Conservation (phyloP, 2,888 invertebrate genomes). For the Ophion obscuratus region DNA sequence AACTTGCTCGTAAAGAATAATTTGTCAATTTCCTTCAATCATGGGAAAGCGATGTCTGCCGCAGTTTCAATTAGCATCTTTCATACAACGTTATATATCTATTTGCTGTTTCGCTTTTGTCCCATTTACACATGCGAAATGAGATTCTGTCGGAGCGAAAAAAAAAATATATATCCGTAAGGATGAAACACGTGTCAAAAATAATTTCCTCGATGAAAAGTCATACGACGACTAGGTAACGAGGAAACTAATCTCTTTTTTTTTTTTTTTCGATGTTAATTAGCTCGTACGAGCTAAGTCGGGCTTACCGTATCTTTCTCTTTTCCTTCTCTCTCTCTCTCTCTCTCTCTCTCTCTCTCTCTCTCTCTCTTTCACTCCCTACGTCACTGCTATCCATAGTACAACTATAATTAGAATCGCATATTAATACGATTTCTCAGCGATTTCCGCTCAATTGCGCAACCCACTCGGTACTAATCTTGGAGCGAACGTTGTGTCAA, state of each 20-base stretch:
- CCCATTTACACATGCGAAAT: not conserved
- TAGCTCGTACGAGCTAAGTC: constrained; percentile 20
- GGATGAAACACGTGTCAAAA: not conserved
- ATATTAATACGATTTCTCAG: constrained; percentile 54
- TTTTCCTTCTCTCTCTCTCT: not conserved
- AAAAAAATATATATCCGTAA: not conserved
- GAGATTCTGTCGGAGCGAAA: not conserved
- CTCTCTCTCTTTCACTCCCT: not conserved
- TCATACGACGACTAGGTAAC: not conserved
- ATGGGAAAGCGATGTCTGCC: not conserved
- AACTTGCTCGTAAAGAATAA: not conserved
- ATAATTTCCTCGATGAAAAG: constrained; percentile 36
- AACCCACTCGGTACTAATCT: constrained; percentile 54
- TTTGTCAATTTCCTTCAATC: constrained; percentile 24
- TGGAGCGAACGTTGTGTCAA: constrained; percentile 50
- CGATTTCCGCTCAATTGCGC: constrained; percentile 59
- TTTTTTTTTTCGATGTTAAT: constrained; percentile 40
- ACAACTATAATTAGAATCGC: constrained; percentile 57
- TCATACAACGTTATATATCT: not conserved
- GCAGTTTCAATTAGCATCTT: not conserved
- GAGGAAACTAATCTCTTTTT: constrained; percentile 12
- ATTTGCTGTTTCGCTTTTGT: not conserved
- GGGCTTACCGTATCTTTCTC: constrained; percentile 27
- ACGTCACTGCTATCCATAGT: constrained; percentile 54
- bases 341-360: not conserved